Evolutionary conservation across 2,888 invertebrate genomes (phyloP), one percentile per base, ranked within the genome.

Genomic region (Boloria euphrosyne): DNA sequence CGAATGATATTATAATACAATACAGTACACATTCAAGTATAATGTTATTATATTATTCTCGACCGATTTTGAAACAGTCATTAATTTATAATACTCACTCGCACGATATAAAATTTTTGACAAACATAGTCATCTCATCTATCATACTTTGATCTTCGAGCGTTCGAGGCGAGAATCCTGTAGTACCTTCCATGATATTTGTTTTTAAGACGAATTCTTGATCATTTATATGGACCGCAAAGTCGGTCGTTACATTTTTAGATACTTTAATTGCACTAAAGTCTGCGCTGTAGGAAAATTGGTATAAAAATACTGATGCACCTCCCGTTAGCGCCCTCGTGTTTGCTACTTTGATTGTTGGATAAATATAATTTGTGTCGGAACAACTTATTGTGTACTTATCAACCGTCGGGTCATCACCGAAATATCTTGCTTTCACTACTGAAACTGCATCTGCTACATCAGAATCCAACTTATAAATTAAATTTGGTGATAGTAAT

Each of bases 161-260:
- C 3, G 73, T 59, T 1, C 77, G 74, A 6, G 75, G 73, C 14
- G 67, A 69, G 14, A 78, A 74, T 0, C 68, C 64, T 10, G 75
- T 71, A 1, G 66, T 46, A 0, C 72, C 75, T 31, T 81, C 66
- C 62, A 83, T 72, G 2, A 84, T 81, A 72, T 87, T 87, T 1
- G 79, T 77, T 59, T 78, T 80, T 71, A 94, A 93, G 13, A 94
- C 74, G 70, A 93, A 94, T 0, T 93, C 93, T 76, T 94, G 74
- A 76, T 94, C 94, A 74, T 94, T 94, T 1, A 93, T 87, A 69
- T 94, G 94, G n/a, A 90, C 93, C 4, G 93, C 93, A 10, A 94
- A 94, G 0, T 83, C 80, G 50, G 90, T 84, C 0, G 84, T 78
- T 18, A 89, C 70, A 66, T 83, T 82, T 10, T 72, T 74, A 0